A percentile compares a stretch with the other conserved stretches of the same genome.
phyloP scores from a whole-genome alignment of 2,113 vertebrate genomes.

The rabbit (Oryctolagus cuniculus) region DNA sequence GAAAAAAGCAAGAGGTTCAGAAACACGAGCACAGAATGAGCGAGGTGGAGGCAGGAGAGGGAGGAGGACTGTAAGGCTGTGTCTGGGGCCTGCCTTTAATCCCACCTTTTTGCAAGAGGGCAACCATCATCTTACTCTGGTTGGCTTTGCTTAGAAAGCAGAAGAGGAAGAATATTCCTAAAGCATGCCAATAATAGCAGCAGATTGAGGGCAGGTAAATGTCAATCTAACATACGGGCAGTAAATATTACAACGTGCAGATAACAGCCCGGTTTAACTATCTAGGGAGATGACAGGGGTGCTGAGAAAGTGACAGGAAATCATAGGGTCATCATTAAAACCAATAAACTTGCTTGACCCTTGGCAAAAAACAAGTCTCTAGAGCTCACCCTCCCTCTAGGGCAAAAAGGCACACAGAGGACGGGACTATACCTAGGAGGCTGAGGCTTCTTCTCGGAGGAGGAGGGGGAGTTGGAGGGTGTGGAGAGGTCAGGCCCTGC shows the following conservation, averaged over 20 bases:
- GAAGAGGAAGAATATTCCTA: background rate
- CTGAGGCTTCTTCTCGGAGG: conserved; percentile 98
- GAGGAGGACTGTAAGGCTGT: conserved; percentile 16
- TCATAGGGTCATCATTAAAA: conserved; percentile 44
- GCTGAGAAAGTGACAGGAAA: background rate
- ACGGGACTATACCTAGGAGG: conserved; percentile 91
- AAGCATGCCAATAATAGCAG: background rate
- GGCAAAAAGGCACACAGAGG: background rate
- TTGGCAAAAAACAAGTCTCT: conserved; percentile 13
- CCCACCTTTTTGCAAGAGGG: background rate
- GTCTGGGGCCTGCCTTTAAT: conserved; percentile 48
- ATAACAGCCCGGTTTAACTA: background rate
- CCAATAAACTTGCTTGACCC: background rate
- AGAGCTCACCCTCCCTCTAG: background rate
- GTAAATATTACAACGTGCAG: conserved; percentile 44
- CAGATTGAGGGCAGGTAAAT: background rate
- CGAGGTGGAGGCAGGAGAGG: conserved; percentile 48
- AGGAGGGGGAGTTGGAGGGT: conserved; percentile 96
- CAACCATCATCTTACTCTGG: conserved; percentile 16
- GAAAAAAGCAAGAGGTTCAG: conserved; percentile 86
- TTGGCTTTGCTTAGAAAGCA: conserved; percentile 39
- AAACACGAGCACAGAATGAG: conserved; percentile 63
- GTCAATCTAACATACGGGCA: background rate
- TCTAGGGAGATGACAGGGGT: background rate
- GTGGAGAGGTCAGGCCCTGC: conserved; percentile 91